A percentile compares a stretch with the other conserved stretches of the same genome.
These are phyloP conservation scores for Ceratoteleas bidentatus DNA, from an alignment of 1,140 invertebrate genomes.

Conservation along the genomic window DNA sequence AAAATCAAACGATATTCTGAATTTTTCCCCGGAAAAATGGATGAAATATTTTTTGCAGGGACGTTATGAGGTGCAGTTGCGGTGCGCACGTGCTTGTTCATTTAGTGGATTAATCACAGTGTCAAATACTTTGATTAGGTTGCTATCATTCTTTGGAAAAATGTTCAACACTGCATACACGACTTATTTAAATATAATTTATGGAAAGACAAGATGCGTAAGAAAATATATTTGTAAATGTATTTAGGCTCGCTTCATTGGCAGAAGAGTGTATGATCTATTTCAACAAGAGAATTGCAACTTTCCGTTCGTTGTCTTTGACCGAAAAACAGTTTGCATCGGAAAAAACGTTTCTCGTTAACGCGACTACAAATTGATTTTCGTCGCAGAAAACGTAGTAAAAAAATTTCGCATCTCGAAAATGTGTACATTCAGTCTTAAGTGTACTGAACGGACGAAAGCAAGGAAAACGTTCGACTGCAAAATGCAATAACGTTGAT, in stretches of 20 bases:
- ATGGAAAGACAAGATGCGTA: conserved; percentile 63
- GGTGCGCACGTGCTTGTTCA: conserved; percentile 7
- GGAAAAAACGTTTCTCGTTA: too few relatives aligned
- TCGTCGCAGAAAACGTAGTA: not conserved
- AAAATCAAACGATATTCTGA: too few relatives aligned
- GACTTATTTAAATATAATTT: conserved; percentile 60
- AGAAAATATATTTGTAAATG: conserved; percentile 66
- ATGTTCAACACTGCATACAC: conserved; percentile 50
- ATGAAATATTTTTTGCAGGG: too few relatives aligned
- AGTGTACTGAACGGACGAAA: too few relatives aligned
- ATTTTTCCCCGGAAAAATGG: too few relatives aligned
- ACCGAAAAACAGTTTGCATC: conserved; percentile 22
- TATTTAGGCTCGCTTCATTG: conserved; percentile 60
- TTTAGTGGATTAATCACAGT: conserved; percentile 51
- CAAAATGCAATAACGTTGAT: conserved; percentile 7
- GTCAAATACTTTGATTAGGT: conserved; percentile 62
- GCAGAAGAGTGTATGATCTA: conserved; percentile 53
- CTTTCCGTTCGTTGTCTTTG: conserved; percentile 28
- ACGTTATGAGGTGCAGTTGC: not conserved
- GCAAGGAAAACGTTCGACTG: not conserved
- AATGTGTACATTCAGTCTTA: too few relatives aligned
- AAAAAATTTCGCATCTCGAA: too few relatives aligned
- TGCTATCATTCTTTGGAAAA: conserved; percentile 61
- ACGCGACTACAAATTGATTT: not conserved
- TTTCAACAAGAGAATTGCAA: conserved; percentile 59